These are phyloP conservation scores for Lytechinus pictus DNA, from an alignment of 35 echinoderm and acorn worm genomes.

Conservation along the genomic window DNA sequence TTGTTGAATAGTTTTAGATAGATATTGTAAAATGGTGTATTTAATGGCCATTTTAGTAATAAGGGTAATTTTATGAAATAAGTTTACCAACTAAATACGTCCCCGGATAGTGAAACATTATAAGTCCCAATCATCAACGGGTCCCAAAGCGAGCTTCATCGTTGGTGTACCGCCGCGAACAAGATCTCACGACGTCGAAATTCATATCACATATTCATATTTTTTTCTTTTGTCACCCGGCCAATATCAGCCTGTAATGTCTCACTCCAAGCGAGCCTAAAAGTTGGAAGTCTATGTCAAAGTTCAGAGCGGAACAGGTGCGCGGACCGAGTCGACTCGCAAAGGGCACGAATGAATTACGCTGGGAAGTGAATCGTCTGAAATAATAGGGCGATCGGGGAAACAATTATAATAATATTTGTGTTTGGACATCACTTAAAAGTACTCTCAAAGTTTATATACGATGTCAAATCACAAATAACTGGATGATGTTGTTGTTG, in stretches of 20 bases:
- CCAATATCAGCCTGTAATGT: background rate
- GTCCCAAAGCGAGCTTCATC: background rate
- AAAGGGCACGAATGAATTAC: slow-evolving; percentile 29
- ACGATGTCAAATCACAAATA: background rate
- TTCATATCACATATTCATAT: slow-evolving; percentile 14
- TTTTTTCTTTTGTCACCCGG: slow-evolving; percentile 29
- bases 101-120: background rate
- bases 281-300: background rate
- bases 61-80: background rate
- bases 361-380: background rate
- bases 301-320: background rate
- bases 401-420: slow-evolving; percentile 36
- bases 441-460: background rate
- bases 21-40: background rate
- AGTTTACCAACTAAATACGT: background rate
- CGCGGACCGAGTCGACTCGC: slow-evolving; percentile 5
- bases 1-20: background rate
- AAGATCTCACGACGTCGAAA: slow-evolving; percentile 31
- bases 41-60: background rate
- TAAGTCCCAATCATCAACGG: slow-evolving; percentile 1
- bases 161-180: background rate
- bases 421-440: slow-evolving; percentile 10
- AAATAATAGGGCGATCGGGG: slow-evolving; percentile 27
- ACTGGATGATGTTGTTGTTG: background rate
- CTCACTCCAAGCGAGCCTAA: slow-evolving; percentile 34